These are phyloP conservation scores for Gonioctena quinquepunctata DNA, from an alignment of 1,140 invertebrate genomes.

Conservation along the genomic window DNA sequence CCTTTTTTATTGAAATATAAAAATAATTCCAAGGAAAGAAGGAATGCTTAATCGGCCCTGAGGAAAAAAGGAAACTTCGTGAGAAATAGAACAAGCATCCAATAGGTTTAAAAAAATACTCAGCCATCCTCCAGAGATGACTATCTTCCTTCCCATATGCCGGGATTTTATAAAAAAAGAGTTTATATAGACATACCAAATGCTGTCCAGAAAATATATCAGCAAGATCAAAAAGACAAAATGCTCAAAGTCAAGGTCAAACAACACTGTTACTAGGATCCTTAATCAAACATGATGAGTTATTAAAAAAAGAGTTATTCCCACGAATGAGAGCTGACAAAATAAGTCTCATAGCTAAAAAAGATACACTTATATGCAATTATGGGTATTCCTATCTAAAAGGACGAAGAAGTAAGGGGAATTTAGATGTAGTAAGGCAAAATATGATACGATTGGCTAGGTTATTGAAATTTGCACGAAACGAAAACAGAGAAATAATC, in stretches of 20 bases:
- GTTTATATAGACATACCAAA: too few species aligned
- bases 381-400: slow-evolving; percentile 19
- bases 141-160: slow-evolving; percentile 10
- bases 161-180: slow-evolving; percentile 9
- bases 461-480: not conserved
- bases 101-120: not conserved
- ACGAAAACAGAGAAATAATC: not conserved
- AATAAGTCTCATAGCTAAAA: slow-evolving; percentile 8
- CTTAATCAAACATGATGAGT: slow-evolving; percentile 9
- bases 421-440: slow-evolving; percentile 16
- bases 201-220: too few species aligned
- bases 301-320: slow-evolving; percentile 20
- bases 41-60: not conserved
- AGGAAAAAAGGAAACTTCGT: slow-evolving; percentile 13
- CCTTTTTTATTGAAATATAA: too few species aligned
- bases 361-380: slow-evolving; percentile 14
- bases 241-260: too few species aligned
- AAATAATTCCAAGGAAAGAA: slow-evolving; percentile 12
- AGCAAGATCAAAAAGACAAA: too few species aligned
- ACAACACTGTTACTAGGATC: not conserved
- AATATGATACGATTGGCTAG: slow-evolving; percentile 17
- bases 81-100: slow-evolving; percentile 8
- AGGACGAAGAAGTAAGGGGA: slow-evolving; percentile 11
- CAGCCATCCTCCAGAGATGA: not conserved
- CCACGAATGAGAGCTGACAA: slow-evolving; percentile 11